Evolutionary conservation across 2,113 vertebrate species (phyloP).

Genomic region (Siniperca knerii): DNA sequence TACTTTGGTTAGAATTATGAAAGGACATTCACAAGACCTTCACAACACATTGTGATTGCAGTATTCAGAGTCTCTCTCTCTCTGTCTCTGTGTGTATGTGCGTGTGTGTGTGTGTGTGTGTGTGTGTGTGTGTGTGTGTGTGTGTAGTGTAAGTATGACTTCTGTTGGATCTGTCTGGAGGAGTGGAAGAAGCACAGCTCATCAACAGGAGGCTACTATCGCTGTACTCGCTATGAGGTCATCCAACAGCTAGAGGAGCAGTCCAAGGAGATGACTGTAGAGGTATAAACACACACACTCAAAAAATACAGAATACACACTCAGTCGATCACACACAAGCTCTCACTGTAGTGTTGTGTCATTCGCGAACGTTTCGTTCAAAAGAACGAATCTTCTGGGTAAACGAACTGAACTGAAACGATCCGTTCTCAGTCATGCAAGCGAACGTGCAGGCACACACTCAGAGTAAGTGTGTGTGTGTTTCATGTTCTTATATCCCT

Average conservation of each 20-base stretch:
- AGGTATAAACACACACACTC: conserved; percentile 84
- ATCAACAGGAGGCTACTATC: conserved; percentile 98
- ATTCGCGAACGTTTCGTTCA: too few relatives aligned
- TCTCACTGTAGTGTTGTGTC: too few relatives aligned
- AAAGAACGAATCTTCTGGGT: too few relatives aligned
- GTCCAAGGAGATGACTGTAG: conserved; percentile 98
- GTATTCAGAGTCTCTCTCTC: neutral
- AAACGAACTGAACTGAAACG: too few relatives aligned
- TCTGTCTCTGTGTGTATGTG: too few relatives aligned
- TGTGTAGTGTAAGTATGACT: conserved; percentile 96
- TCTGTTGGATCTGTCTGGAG: conserved; percentile 97
- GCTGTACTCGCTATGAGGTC: conserved; percentile 98
- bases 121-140: too few relatives aligned
- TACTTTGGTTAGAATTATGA: neutral
- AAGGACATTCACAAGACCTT: neutral
- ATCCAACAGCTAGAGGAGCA: conserved; percentile 98
- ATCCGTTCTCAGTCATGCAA: too few relatives aligned
- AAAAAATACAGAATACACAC: conserved; percentile 21
- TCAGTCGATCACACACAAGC: neutral
- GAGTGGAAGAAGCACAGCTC: conserved; percentile 93
- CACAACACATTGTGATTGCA: too few relatives aligned
- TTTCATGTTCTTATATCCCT: too few relatives aligned
- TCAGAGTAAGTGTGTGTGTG: too few relatives aligned
- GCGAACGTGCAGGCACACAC: too few relatives aligned
- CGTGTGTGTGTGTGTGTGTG: too few relatives aligned